Percentiles rank a stretch among this genome's conserved stretches.
Conservation (phyloP, 2,888 invertebrate genomes). For the Heliothis peltigera region DNA sequence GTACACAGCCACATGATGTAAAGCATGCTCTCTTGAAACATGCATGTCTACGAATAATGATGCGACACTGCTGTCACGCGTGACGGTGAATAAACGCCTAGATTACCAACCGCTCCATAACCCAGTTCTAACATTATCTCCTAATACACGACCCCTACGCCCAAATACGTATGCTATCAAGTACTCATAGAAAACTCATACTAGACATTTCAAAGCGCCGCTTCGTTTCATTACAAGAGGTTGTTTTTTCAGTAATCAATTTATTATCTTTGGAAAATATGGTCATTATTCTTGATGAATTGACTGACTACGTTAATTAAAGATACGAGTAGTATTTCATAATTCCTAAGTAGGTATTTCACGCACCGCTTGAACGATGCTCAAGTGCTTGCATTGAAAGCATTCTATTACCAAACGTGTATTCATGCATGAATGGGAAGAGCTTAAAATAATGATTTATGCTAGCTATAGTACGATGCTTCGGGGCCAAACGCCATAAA, state of each 20-base stretch:
- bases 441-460: conserved; percentile 69
- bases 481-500: conserved; percentile 61
- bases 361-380: conserved; percentile 52
- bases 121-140: conserved; percentile 50
- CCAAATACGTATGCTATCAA: conserved; percentile 21
- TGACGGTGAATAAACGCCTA: conserved; percentile 81
- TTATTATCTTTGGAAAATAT: conserved; percentile 8
- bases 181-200: conserved; percentile 5
- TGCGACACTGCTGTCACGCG: conserved; percentile 71
- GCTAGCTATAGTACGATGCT: conserved; percentile 43
- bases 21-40: conserved; percentile 68
- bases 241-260: not conserved
- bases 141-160: conserved; percentile 31
- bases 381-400: conserved; percentile 60
- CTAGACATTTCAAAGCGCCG: conserved; percentile 5
- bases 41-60: conserved; percentile 86
- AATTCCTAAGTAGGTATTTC: conserved; percentile 40
- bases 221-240: not conserved
- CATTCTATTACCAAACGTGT: conserved; percentile 63
- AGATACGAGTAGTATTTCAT: conserved; percentile 47
- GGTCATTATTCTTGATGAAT: conserved; percentile 37
- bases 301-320: conserved; percentile 19
- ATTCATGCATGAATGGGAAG: conserved; percentile 59
- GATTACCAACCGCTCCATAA: conserved; percentile 62
- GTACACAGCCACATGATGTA: conserved; percentile 48